Conservation (phyloP, 2,888 invertebrate species). For the Taphrorychus bicolor region DNA sequence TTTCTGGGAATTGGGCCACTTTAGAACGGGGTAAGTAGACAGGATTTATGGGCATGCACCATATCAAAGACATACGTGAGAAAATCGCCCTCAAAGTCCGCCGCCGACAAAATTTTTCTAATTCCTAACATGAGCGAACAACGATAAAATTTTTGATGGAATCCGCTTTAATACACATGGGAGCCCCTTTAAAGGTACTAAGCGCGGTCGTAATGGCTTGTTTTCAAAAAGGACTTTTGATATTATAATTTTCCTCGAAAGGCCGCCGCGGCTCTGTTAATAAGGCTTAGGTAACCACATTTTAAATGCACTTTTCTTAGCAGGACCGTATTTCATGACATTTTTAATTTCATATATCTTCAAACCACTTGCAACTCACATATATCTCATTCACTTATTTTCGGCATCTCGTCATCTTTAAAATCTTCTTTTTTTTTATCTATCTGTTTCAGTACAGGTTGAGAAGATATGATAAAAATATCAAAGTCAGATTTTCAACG, state of each 20-base stretch:
- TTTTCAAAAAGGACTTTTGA: constrained; percentile 33
- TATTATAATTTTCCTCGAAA: constrained; percentile 39
- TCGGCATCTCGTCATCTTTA: no score
- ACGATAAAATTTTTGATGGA: constrained; percentile 27
- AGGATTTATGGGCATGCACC: no score
- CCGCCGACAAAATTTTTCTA: constrained; percentile 30
- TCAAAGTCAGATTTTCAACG: no score
- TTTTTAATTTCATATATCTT: no score
- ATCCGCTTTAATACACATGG: constrained; percentile 16
- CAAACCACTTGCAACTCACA: no score
- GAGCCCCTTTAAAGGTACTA: constrained; percentile 1
- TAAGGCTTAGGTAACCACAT: constrained; percentile 29
- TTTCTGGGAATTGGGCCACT: no score
- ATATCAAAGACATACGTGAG: no score
- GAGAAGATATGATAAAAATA: no score
- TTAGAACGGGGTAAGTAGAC: constrained; percentile 10
- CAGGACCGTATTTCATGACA: constrained; percentile 6
- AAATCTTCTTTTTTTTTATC: no score
- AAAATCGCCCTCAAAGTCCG: not conserved
- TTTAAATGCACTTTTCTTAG: no score
- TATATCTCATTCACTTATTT: no score
- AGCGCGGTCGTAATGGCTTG: constrained; percentile 26
- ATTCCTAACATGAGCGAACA: constrained; percentile 26
- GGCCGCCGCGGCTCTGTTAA: constrained; percentile 11
- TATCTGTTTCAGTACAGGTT: no score